Evolutionary conservation across 2,113 vertebrate species (phyloP).

Genomic region (Pseudois nayaur): DNA sequence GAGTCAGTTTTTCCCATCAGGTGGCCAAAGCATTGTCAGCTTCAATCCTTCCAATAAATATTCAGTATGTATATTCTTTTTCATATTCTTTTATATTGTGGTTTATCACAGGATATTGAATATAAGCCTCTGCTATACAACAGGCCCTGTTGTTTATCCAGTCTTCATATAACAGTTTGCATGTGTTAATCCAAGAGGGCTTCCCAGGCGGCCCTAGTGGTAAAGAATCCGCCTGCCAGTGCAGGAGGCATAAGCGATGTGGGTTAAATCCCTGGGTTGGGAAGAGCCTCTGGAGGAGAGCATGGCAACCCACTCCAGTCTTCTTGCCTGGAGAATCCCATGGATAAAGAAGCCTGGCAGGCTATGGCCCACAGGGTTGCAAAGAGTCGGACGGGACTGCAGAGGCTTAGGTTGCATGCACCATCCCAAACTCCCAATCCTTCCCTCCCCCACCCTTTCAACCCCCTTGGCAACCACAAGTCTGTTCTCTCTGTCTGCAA

Average conservation of each 20-base stretch:
- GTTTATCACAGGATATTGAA: not conserved
- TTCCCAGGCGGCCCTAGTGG: not conserved
- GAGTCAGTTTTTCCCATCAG: not conserved
- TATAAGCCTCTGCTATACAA: not conserved
- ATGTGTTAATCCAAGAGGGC: not conserved
- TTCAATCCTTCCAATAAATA: not conserved
- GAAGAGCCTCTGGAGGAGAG: not conserved
- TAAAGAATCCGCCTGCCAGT: not conserved
- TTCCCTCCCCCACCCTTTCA: not conserved
- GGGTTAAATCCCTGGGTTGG: not conserved
- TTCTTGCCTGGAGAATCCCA: not conserved
- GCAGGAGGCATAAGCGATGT: not conserved
- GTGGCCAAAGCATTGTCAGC: not conserved
- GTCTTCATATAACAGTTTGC: not conserved
- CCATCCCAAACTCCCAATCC: not conserved
- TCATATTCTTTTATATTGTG: not conserved
- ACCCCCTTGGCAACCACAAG: not conserved
- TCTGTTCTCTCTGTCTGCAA: not conserved
- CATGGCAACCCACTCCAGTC: not conserved
- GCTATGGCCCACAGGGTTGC: not conserved
- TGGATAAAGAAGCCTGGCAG: not conserved
- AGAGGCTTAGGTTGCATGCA: not conserved
- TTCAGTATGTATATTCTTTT: not conserved
- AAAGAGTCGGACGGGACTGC: not conserved
- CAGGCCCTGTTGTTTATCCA: not conserved